Base-by-base conservation (phyloP, 1,140 invertebrate genomes). In the Cepaea nemoralis region DNA sequence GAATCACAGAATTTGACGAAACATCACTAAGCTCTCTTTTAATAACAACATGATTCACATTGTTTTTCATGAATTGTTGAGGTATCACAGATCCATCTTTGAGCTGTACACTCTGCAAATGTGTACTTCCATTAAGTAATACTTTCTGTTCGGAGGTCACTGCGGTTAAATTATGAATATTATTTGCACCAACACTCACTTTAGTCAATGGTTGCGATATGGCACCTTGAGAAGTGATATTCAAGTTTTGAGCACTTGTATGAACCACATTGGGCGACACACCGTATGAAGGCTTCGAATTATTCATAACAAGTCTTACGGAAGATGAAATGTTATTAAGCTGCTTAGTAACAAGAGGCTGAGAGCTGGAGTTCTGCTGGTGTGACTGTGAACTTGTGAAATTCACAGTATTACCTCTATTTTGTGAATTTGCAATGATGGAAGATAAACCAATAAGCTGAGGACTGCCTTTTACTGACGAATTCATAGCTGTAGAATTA, bases 181-280 rank as follows among this genome's bases (percentile, higher is more conserved):
- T 87, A 86, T 6, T 92, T 77, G 93, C 91, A 86, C 91, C 92
- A 45, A 79, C 80, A 69, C 74, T 83, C 40, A 67, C 76, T 42
- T 33, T 78, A 55, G 14, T 78, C 22, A 78, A 6, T 19, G 63
- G 63, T 63, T 71, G 77, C 22, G 6, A 12, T 35, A 66, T 40
- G 71, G 50, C 63, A 55, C 24, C 50, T 5, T 55, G 24, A 55
- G 50, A n/a, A 6, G 5, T 55, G 6, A 24, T n/a, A 55, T 45
- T 6, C 8, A n/a, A 55, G 42, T 45, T 45, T 16, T 45, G 42
- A 45, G 42, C 42, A 45, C 16, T 45, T 33, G 55, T 22, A 10
- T 22, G 45, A 55, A 76, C 33, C 12, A n/a, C 2, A 24, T 55
- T 76, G 35, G 55, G 74, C 19, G 27, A 35, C 10, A 67, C 5